These are phyloP conservation scores for Eristalis arbustorum DNA, from an alignment of 2,888 invertebrate species.

Conservation along the genomic window DNA sequence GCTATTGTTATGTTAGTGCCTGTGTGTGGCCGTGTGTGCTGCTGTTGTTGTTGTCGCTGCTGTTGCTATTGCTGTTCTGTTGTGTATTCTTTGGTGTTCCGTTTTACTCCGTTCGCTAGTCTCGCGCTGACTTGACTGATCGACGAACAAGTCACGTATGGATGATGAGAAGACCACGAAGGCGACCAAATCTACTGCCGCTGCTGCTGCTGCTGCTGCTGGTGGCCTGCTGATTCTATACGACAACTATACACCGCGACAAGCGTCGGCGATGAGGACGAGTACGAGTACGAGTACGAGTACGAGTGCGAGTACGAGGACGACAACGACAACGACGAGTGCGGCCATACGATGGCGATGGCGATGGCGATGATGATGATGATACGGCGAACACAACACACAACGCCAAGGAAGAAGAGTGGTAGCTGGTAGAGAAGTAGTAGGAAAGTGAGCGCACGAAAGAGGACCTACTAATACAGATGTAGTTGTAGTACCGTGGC, in stretches of 20 bases:
- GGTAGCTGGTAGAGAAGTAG: conserved; percentile 10
- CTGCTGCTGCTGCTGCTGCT: conserved; percentile 57
- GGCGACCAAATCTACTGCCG: conserved; percentile 63
- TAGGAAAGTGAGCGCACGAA: conserved; percentile 33
- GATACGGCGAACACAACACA: conserved; percentile 61
- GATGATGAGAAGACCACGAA: conserved; percentile 69
- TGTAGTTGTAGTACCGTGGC: conserved; percentile 6
- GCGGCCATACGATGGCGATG: conserved; percentile 35
- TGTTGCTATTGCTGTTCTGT: conserved; percentile 15
- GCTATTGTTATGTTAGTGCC: conserved; percentile 51
- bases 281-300: conserved; percentile 68
- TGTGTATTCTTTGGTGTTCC: conserved; percentile 45
- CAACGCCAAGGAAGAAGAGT: conserved; percentile 45
- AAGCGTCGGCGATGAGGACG: conserved; percentile 72
- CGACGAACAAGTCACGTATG: conserved; percentile 71
- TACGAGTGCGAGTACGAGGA: conserved; percentile 53
- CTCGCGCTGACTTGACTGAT: conserved; percentile 70
- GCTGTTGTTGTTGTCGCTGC: conserved; percentile 7
- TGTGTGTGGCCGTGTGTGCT: conserved; percentile 38
- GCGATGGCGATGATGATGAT: conserved; percentile 41
- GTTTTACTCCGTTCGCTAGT: conserved; percentile 42
- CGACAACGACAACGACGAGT: conserved; percentile 38
- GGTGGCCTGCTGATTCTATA: conserved; percentile 17
- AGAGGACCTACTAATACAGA: conserved; percentile 67
- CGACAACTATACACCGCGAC: conserved; percentile 47